phyloP scores from a whole-genome alignment of 2,797 vertebrate species.

The Danio albolineatus region DNA sequence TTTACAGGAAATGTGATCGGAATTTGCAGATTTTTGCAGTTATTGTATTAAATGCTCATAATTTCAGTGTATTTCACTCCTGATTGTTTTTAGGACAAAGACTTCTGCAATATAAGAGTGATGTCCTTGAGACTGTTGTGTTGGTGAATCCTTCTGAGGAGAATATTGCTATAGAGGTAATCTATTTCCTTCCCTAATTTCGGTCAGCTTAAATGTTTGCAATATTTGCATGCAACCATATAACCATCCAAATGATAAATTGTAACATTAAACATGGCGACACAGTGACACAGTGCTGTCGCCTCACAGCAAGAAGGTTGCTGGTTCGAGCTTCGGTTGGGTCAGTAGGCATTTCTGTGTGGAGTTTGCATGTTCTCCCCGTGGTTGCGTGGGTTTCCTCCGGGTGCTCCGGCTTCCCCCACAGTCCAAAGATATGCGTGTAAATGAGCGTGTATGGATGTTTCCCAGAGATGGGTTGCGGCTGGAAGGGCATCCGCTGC shows the following conservation, averaged over 20 bases:
- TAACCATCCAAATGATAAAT: not conserved
- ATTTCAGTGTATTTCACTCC: not conserved
- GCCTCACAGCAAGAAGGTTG: too few species aligned
- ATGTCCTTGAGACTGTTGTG: constrained; percentile 89
- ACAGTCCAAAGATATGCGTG: too few species aligned
- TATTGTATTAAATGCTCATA: too few species aligned
- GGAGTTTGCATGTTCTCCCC: too few species aligned
- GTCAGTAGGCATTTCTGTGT: too few species aligned
- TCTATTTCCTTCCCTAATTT: not conserved
- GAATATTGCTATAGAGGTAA: constrained; percentile 86
- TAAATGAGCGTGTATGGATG: too few species aligned
- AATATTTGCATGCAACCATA: not conserved
- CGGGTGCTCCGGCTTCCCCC: too few species aligned
- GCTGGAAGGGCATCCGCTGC: too few species aligned
- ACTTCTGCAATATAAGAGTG: constrained; percentile 89
- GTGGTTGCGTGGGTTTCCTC: too few species aligned
- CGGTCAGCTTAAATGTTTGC: not conserved
- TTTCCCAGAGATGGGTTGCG: too few species aligned
- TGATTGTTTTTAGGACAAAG: constrained; percentile 83
- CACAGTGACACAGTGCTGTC: too few species aligned
- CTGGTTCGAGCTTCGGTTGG: too few species aligned
- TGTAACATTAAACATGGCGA: not conserved
- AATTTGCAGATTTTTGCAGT: not conserved
- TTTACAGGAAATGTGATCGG: not conserved
- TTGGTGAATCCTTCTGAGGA: constrained; percentile 91